Conservation (phyloP, 2,888 invertebrate species). For the Aporophyla nigra region DNA sequence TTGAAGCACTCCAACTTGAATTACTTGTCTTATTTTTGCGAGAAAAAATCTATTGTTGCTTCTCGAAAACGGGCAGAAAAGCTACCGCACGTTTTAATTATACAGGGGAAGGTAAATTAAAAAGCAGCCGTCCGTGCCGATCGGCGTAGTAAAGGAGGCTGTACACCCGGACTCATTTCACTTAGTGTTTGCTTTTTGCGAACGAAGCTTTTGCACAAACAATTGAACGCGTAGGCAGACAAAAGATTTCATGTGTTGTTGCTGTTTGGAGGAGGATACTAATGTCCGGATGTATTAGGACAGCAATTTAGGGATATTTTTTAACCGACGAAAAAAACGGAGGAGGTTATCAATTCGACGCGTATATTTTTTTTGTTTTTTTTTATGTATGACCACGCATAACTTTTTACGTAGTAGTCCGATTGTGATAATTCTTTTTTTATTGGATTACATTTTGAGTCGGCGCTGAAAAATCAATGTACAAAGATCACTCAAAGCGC, state of each 20-base stretch:
- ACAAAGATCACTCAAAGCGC: too few relatives aligned
- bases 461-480: too few relatives aligned
- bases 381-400: too few relatives aligned
- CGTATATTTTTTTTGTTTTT: too few relatives aligned
- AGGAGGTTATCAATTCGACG: too few relatives aligned
- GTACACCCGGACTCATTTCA: conserved; percentile 76
- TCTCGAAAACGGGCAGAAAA: conserved; percentile 77
- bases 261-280: conserved; percentile 57
- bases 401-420: too few relatives aligned
- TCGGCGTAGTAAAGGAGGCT: conserved; percentile 78
- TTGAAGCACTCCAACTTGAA: conserved; percentile 46
- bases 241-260: conserved; percentile 70
- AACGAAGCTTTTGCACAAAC: conserved; percentile 67
- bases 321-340: too few relatives aligned
- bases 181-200: conserved; percentile 67
- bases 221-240: conserved; percentile 72
- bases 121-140: conserved; percentile 85
- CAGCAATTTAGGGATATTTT: conserved; percentile 10
- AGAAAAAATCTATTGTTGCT: conserved; percentile 79
- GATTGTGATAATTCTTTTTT: too few relatives aligned
- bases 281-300: conserved; percentile 36
- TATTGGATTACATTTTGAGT: too few relatives aligned
- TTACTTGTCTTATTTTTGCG: conserved; percentile 65
- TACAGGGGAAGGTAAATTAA: conserved; percentile 88
- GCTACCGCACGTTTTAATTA: conserved; percentile 86